Base-by-base conservation (phyloP, 2,888 invertebrate species). In the Hermaeophaga mercurialis region DNA sequence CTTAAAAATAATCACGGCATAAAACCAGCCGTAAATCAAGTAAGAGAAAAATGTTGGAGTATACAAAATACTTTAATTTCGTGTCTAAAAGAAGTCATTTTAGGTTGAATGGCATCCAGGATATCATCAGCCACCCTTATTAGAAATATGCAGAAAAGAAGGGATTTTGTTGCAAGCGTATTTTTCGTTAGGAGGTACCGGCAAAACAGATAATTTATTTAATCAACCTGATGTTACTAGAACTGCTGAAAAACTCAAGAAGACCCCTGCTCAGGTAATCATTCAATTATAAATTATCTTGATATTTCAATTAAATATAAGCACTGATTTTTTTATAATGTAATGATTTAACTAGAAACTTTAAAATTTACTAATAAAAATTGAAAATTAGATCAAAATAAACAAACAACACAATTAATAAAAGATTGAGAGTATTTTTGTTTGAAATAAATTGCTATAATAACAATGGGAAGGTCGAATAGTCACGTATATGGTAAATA, bases 141-240 rank as follows among this genome's bases (percentile, higher is more conserved):
- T 85, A 5, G 71, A 83, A 3, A 85, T 82, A 64, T 92, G 91
- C 70, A 76, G 78, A 15, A 72, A 82, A 15, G 79, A 88, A 62
- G 81, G 81, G 1, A 90, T 93, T 56, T 79, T 86, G 28, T 73
- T 92, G 14, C 91, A 93, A 79, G 91, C 91, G 0, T 92, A 91
- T 74, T 87, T 88, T 15, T 88, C 90, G 0, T 78, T 92, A 19
- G 91, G 91, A 7, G 85, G 86, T 1, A 78, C 80, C 6, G 74
- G 78, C 22, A 80, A 80, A 56, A 74, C 69, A 8, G 73, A 33
- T 14, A 2, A 6, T 12, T 14, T 33, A 14, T 14, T 33, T 12
- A 14, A 14, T 3, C 11, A 9, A 5, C 33, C 33, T 0, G 73
- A 75, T 1, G 83, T 93, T 1, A 73, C 73, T 24, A 70, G 77